phyloP scores from a whole-genome alignment of 1,140 invertebrate species.

The Zaprionus vittiger region DNA sequence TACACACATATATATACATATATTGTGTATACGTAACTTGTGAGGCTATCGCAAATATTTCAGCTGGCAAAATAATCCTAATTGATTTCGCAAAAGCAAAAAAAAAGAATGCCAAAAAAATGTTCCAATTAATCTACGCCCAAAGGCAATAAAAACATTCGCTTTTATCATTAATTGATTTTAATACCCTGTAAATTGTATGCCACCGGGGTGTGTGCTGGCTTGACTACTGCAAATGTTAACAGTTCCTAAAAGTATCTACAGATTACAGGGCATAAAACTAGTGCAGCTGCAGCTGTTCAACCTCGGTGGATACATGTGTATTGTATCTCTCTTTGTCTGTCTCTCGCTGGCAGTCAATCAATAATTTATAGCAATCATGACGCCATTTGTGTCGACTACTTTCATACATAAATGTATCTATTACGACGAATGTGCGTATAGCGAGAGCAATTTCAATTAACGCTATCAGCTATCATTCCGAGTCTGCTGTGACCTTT shows the following conservation, averaged over 20 bases:
- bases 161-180: slow-evolving; percentile 70
- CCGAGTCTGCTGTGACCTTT: not conserved
- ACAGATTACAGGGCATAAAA: slow-evolving; percentile 12
- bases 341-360: slow-evolving; percentile 44
- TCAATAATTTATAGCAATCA: slow-evolving; percentile 72
- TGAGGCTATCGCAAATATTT: slow-evolving; percentile 28
- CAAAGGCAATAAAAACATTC: slow-evolving; percentile 43
- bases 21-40: slow-evolving; percentile 14
- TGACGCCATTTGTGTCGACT: slow-evolving; percentile 63
- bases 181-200: slow-evolving; percentile 42
- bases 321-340: not conserved
- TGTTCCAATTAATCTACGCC: slow-evolving; percentile 55
- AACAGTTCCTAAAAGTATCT: not conserved
- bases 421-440: slow-evolving; percentile 30
- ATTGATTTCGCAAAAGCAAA: slow-evolving; percentile 40
- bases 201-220: not conserved
- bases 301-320: slow-evolving; percentile 5
- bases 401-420: slow-evolving; percentile 62
- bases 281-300: not conserved
- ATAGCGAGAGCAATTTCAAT: slow-evolving; percentile 46
- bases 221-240: not conserved
- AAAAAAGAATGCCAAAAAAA: slow-evolving; percentile 45
- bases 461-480: slow-evolving; percentile 36
- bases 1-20: not conserved
- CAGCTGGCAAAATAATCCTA: slow-evolving; percentile 25